phyloP scores from a whole-genome alignment of 1,140 invertebrate species.

The Drosophila repletoides region DNA sequence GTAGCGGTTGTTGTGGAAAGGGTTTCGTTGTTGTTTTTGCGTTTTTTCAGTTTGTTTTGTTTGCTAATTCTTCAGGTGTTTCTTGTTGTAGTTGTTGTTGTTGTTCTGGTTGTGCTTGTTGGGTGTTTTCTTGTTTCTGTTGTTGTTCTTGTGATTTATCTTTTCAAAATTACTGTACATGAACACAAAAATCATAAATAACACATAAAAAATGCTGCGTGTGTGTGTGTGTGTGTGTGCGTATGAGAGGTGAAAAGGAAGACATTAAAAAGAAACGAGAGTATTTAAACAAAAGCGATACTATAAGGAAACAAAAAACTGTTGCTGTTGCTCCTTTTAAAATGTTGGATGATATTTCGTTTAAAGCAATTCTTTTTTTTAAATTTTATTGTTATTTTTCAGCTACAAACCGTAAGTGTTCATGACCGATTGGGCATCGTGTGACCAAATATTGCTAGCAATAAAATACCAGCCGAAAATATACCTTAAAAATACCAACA shows the following conservation, averaged over 20 bases:
- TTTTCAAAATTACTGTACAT: constrained; percentile 39
- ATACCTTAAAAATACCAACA: neutral
- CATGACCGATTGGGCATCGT: constrained; percentile 36
- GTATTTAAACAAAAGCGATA: constrained; percentile 17
- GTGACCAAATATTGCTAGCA: constrained; percentile 14
- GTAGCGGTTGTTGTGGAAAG: constrained; percentile 69
- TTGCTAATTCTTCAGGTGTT: constrained; percentile 56
- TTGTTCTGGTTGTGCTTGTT: constrained; percentile 41
- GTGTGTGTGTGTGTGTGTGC: constrained; percentile 4
- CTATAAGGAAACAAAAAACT: constrained; percentile 25
- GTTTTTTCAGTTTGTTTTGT: constrained; percentile 71
- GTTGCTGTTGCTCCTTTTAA: constrained; percentile 46
- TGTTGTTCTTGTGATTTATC: constrained; percentile 25
- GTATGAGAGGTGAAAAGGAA: constrained; percentile 17
- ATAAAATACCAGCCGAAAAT: neutral
- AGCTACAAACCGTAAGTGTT: constrained; percentile 74
- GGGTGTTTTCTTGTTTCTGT: neutral
- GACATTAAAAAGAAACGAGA: constrained; percentile 19
- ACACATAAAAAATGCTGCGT: constrained; percentile 15
- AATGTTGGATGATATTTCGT: constrained; percentile 60
- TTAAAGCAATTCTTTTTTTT: constrained; percentile 47
- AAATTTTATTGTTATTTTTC: constrained; percentile 44
- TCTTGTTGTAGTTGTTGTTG: constrained; percentile 32
- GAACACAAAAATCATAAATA: constrained; percentile 42
- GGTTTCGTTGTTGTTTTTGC: constrained; percentile 64